Base-by-base conservation (phyloP, 2,113 vertebrate genomes). In the Podarcis cretensis region DNA sequence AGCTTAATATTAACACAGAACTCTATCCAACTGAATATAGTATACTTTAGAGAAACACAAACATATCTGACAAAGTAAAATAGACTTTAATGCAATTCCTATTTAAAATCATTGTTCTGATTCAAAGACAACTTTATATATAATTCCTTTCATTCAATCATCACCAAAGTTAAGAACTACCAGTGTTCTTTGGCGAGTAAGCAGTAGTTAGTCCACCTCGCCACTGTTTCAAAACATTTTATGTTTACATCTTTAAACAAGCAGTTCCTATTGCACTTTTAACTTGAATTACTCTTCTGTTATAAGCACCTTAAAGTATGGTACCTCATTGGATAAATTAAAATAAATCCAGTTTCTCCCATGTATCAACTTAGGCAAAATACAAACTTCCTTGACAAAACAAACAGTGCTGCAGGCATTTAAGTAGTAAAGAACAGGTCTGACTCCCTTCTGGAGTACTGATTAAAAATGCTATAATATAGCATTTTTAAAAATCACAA, bases 271-370 rank as follows among this genome's bases (percentile, higher is more conserved):
- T 97, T 97, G 97, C 97, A 97, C 96, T 2, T 94, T 74, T 84
- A 89, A 92, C 95, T 89, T 93, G 59, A 94, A 95, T 91, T 92
- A 93, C 91, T 95, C 91, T 94, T 96, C 92, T 85, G 92, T 95
- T 95, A 54, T 54, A 96, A 96, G 96, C 97, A 97, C 96, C 96
- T 94, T 95, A 91, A 94, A 93, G 91, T 84, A 94, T 90, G 96
- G 96, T 97, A 97, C 96, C 96, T 97, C 94, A 69, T 94, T 94
- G 95, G 96, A 97, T 97, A 97, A 97, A 96, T 97, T 96, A 96
- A 96, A 95, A 92, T 85, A 96, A 96, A 94, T 95, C 95, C 96
- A 95, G 94, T 93, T 94, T 96, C 91, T 95, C 94, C 48, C 92
- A 94, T 89, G 94, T 96, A 93, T 85, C 91, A 95, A 89, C 92